Conservation (phyloP, 2,113 vertebrate species). For the Callopanchax toddi region DNA sequence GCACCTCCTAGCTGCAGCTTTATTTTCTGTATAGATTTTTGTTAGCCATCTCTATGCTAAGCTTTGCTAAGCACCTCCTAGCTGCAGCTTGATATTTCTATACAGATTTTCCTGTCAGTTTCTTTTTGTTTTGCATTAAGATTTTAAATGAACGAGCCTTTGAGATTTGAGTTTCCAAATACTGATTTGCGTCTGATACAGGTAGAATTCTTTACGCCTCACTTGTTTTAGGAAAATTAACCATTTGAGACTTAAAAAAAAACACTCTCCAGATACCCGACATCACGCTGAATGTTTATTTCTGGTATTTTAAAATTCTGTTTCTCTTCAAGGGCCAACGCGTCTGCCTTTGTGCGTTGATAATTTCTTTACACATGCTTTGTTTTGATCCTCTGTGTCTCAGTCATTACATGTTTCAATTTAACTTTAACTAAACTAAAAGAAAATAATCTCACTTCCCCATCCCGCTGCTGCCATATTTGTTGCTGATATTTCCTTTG, state of each 20-base stretch:
- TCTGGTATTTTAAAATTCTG: slow-evolving; percentile 20
- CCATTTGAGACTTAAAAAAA: slow-evolving; percentile 17
- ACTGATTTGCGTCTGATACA: slow-evolving; percentile 15
- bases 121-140: not conserved
- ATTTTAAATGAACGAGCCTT: not conserved
- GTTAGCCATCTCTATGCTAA: too few relatives aligned
- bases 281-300: slow-evolving; percentile 17
- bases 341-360: slow-evolving; percentile 13
- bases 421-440: slow-evolving; percentile 25
- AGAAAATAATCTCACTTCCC: slow-evolving; percentile 28
- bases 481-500: slow-evolving; percentile 36
- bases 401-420: slow-evolving; percentile 29
- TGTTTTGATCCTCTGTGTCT: slow-evolving; percentile 20
- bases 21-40: too few relatives aligned
- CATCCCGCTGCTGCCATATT: slow-evolving; percentile 27
- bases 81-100: not conserved
- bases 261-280: slow-evolving; percentile 11
- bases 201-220: not conserved
- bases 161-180: not conserved
- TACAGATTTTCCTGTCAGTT: not conserved
- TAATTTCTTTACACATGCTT: slow-evolving; percentile 15
- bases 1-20: too few relatives aligned
- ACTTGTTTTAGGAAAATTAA: slow-evolving; percentile 18
- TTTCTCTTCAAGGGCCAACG: slow-evolving; percentile 9
- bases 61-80: not conserved